These are phyloP conservation scores for Atlantisia rogersi DNA, from an alignment of 2,113 vertebrate species.

Conservation along the genomic window DNA sequence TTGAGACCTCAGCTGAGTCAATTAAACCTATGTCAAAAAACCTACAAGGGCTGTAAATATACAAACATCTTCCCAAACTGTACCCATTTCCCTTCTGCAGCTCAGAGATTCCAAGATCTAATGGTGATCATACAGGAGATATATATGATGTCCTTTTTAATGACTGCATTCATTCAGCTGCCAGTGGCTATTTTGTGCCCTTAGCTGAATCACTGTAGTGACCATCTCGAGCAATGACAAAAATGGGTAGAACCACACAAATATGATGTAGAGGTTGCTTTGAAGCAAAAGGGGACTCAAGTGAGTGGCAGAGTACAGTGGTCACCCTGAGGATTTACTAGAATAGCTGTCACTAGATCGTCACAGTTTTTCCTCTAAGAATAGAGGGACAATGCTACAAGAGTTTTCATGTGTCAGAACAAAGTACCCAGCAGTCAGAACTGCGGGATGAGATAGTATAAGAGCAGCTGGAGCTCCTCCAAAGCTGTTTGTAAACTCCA, in stretches of 20 bases:
- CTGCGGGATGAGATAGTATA: background rate
- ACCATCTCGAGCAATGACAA: background rate
- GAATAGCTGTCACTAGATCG: background rate
- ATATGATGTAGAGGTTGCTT: background rate
- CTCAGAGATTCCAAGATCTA: background rate
- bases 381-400: background rate
- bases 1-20: background rate
- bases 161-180: background rate
- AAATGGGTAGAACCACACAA: background rate
- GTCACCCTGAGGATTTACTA: background rate
- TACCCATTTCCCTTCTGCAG: background rate
- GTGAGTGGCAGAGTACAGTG: background rate
- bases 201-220: background rate
- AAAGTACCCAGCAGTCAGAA: background rate
- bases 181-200: background rate
- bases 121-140: background rate
- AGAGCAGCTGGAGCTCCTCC: background rate
- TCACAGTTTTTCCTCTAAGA: background rate
- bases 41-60: background rate
- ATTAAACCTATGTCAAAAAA: background rate
- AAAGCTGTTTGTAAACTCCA: background rate
- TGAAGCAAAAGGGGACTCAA: background rate
- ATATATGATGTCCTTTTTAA: background rate
- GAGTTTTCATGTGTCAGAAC: background rate
- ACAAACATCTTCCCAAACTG: background rate